phyloP scores from a whole-genome alignment of 2,888 invertebrate genomes.

The Ectemnius cavifrons region DNA sequence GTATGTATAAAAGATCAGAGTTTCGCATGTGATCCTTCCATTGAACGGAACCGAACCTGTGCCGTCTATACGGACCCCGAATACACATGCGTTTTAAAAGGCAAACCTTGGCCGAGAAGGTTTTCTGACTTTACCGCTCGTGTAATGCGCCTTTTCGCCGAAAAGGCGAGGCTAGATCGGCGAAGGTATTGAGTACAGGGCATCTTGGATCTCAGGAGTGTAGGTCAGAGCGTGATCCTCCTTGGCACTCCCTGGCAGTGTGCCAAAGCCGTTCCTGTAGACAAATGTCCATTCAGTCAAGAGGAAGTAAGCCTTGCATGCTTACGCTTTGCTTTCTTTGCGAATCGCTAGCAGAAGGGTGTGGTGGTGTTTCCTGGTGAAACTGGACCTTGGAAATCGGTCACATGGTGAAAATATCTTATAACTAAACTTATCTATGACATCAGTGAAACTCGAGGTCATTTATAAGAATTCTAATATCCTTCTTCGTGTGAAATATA shows the following conservation, averaged over 20 bases:
- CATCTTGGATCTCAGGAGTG: conserved; percentile 43
- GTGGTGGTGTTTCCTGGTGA: too few relatives aligned
- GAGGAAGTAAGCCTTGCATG: conserved; percentile 55
- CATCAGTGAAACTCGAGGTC: conserved; percentile 27
- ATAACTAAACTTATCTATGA: conserved; percentile 29
- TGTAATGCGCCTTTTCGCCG: conserved; percentile 14
- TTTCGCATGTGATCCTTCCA: conserved; percentile 1
- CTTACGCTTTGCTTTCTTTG: conserved; percentile 60
- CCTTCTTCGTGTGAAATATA: conserved; percentile 2
- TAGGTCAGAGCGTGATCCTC: conserved; percentile 55
- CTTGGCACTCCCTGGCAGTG: conserved; percentile 79
- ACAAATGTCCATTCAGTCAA: conserved; percentile 63
- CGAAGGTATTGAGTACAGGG: conserved; percentile 49
- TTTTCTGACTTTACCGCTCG: neutral
- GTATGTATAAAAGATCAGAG: conserved; percentile 6
- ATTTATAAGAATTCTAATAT: neutral
- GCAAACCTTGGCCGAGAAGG: neutral
- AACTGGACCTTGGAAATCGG: conserved; percentile 44
- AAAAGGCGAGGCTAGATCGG: conserved; percentile 29
- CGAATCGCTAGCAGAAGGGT: neutral
- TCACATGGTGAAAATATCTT: conserved; percentile 32
- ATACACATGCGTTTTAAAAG: neutral
- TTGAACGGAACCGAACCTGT: too few relatives aligned
- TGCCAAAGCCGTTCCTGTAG: conserved; percentile 75
- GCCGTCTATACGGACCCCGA: too few relatives aligned